A percentile compares a stretch with the other conserved stretches of the same genome.
phyloP scores from a whole-genome alignment of 2,888 invertebrate species.

The Drosophila greeni region DNA sequence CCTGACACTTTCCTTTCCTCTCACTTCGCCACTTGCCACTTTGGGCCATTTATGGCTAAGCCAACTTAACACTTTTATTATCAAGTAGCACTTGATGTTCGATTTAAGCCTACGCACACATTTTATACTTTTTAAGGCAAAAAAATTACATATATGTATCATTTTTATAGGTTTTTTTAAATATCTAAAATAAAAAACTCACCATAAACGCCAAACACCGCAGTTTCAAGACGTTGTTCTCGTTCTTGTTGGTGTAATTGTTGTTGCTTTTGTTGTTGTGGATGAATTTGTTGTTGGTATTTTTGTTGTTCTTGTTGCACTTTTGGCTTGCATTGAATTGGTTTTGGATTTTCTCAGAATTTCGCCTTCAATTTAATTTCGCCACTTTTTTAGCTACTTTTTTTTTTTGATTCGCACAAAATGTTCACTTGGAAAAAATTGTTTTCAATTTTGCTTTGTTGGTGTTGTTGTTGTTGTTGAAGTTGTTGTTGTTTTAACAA shows the following conservation, averaged over 20 bases:
- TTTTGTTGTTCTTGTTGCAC: constrained; percentile 34
- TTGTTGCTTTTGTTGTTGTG: constrained; percentile 29
- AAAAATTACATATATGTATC: background rate
- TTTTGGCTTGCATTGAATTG: constrained; percentile 37
- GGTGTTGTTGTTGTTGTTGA: constrained; percentile 2
- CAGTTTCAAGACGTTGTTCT: constrained; percentile 63
- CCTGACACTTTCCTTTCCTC: constrained; percentile 31
- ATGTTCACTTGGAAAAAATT: constrained; percentile 41
- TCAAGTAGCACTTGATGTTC: constrained; percentile 28
- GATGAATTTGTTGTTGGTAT: constrained; percentile 17
- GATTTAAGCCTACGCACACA: constrained; percentile 27
- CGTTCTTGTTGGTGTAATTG: constrained; percentile 29
- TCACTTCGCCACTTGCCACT: constrained; percentile 26
- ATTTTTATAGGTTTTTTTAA: background rate
- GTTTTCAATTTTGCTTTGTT: constrained; percentile 20
- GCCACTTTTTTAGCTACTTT: constrained; percentile 10
- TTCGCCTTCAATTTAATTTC: constrained; percentile 13
- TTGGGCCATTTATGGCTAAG: constrained; percentile 22
- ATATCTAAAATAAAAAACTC: constrained; percentile 30
- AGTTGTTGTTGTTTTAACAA: constrained; percentile 5
- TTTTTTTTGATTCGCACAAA: constrained; percentile 26
- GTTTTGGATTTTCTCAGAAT: constrained; percentile 16
- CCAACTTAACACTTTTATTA: constrained; percentile 28
- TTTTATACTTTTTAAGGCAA: background rate
- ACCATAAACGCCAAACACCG: constrained; percentile 73